A percentile compares a stretch with the other conserved stretches of the same genome.
phyloP scores from a whole-genome alignment of 2,797 vertebrate genomes.

The Anguilla megastoma region DNA sequence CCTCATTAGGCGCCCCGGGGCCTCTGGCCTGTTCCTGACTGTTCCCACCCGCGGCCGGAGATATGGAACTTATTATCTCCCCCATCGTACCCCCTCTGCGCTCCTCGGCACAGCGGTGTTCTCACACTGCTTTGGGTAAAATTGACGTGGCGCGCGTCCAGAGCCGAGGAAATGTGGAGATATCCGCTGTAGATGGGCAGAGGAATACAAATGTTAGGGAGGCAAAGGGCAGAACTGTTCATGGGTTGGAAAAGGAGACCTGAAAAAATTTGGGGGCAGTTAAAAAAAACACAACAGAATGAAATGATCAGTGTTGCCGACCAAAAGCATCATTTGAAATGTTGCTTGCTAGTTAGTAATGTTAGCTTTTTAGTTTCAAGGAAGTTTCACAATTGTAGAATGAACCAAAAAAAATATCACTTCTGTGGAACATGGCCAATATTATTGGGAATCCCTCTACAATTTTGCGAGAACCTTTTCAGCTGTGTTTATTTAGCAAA shows the following conservation, averaged over 20 bases:
- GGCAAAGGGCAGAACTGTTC: neutral
- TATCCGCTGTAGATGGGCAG: neutral
- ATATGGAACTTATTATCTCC: neutral
- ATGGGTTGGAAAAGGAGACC: neutral
- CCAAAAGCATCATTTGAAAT: neutral
- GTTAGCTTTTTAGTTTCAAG: neutral
- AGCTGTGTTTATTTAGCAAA: neutral
- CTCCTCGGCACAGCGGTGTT: neutral
- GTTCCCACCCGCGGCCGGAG: neutral
- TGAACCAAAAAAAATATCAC: neutral
- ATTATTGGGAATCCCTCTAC: neutral
- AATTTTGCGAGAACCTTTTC: neutral
- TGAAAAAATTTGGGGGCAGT: neutral
- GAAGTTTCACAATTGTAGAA: neutral
- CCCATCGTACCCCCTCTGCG: neutral
- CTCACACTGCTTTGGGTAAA: neutral
- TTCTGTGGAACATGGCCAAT: neutral
- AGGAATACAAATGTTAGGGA: neutral
- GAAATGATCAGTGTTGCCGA: neutral
- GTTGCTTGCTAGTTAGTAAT: neutral
- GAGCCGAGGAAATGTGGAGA: neutral
- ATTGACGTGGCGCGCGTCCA: neutral
- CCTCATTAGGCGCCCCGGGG: neutral
- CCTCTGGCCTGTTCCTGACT: neutral
- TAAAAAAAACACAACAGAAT: neutral